A percentile compares a stretch with the other conserved stretches of the same genome.
phyloP scores from a whole-genome alignment of 2,888 invertebrate species.

The Automeris io region DNA sequence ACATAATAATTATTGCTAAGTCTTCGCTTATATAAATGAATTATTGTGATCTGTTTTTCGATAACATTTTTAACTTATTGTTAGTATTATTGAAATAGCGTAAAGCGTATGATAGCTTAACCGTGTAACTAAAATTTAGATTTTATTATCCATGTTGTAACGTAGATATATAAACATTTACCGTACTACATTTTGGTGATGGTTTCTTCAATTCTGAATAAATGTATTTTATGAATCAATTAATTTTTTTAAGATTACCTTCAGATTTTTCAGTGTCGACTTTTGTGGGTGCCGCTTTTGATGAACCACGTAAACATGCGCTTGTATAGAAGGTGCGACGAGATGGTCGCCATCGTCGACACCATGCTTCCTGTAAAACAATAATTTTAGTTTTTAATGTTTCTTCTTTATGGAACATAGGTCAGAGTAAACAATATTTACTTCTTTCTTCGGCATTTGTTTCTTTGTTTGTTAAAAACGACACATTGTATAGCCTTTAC shows the following conservation, averaged over 20 bases:
- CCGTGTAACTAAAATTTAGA: constrained; percentile 42
- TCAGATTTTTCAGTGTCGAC: constrained; percentile 61
- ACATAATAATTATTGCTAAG: constrained; percentile 36
- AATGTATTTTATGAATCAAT: constrained; percentile 41
- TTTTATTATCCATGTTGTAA: constrained; percentile 24
- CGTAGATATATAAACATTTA: constrained; percentile 37
- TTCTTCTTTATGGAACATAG: no score
- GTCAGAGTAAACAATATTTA: no score
- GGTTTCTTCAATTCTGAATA: constrained; percentile 60
- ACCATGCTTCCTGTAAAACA: constrained; percentile 79
- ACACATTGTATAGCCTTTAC: no score
- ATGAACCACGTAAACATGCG: constrained; percentile 57
- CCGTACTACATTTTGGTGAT: constrained; percentile 51
- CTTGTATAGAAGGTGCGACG: constrained; percentile 65
- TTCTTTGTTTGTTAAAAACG: no score
- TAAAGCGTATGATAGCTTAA: constrained; percentile 46
- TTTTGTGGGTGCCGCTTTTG: constrained; percentile 56
- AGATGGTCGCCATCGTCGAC: constrained; percentile 76
- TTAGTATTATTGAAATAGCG: constrained; percentile 42
- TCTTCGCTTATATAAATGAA: constrained; percentile 52
- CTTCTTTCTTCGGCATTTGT: no score
- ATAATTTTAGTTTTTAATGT: constrained; percentile 5
- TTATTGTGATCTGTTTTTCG: constrained; percentile 70
- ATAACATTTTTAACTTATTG: constrained; percentile 69
- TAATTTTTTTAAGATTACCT: constrained; percentile 46